These are phyloP conservation scores for Zosterops japonicus DNA, from an alignment of 2,113 vertebrate genomes.

Conservation along the genomic window DNA sequence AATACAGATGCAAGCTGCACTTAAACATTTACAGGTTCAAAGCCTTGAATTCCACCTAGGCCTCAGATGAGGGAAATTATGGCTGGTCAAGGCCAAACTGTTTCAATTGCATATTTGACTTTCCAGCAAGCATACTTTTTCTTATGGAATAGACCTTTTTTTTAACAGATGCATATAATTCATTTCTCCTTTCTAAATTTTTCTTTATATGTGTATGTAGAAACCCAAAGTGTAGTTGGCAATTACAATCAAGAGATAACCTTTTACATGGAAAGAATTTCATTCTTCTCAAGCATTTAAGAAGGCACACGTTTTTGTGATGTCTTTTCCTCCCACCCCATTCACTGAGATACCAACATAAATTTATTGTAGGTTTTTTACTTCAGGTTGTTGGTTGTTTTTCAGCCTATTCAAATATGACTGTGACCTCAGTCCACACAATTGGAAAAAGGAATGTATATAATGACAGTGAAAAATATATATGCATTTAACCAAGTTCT, in stretches of 20 bases:
- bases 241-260: background rate
- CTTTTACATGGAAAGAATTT: background rate
- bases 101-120: background rate
- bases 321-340: fast-evolving
- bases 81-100: background rate
- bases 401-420: background rate
- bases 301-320: background rate
- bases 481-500: background rate
- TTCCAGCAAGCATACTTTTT: background rate
- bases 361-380: background rate
- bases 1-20: background rate
- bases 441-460: background rate
- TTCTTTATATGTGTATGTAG: background rate
- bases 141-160: background rate
- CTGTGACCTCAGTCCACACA: background rate
- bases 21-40: background rate
- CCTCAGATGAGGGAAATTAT: background rate
- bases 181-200: background rate
- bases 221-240: background rate
- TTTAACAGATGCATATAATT: too few relatives aligned
- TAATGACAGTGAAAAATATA: background rate
- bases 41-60: background rate
- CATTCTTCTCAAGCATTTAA: background rate
- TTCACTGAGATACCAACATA: background rate
- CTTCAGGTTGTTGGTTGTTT: background rate